These are phyloP conservation scores for Diorhabda carinulata DNA, from an alignment of 1,140 invertebrate genomes.

Conservation along the genomic window DNA sequence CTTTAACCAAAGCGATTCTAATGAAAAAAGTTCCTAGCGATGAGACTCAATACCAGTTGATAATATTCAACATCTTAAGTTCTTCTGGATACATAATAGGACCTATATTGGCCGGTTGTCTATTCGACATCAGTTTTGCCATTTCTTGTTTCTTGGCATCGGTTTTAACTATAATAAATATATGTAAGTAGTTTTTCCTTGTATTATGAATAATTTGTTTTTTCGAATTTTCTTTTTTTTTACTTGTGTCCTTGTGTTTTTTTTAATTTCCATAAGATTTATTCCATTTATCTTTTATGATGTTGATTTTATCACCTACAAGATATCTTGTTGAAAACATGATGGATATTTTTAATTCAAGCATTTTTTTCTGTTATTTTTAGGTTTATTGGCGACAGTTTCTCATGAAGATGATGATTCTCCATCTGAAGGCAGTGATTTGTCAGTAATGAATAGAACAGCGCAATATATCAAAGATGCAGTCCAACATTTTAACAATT, in stretches of 20 bases:
- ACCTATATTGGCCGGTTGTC: slow-evolving; percentile 25
- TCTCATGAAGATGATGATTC: slow-evolving; percentile 17
- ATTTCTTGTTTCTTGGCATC: slow-evolving; percentile 22
- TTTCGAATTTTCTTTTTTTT: background rate
- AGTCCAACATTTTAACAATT: slow-evolving; percentile 14
- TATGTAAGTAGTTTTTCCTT: slow-evolving; percentile 4
- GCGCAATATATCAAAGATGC: slow-evolving; percentile 12
- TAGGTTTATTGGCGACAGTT: slow-evolving; percentile 16
- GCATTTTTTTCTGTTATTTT: background rate
- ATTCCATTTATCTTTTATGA: too few species aligned
- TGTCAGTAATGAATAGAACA: slow-evolving; percentile 17
- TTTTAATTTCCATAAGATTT: too few species aligned
- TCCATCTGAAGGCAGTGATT: slow-evolving; percentile 17
- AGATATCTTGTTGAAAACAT: too few species aligned
- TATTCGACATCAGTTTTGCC: slow-evolving; percentile 26
- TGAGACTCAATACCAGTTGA: slow-evolving; percentile 15
- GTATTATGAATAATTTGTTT: too few species aligned
- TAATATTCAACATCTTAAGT: slow-evolving; percentile 24
- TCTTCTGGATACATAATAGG: slow-evolving; percentile 24
- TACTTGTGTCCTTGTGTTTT: too few species aligned
- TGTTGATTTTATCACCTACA: too few species aligned
- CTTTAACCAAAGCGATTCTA: slow-evolving; percentile 19
- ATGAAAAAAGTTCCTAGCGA: slow-evolving; percentile 19
- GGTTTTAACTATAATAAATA: slow-evolving; percentile 16
- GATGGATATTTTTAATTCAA: too few species aligned